Conservation (phyloP, 2,797 vertebrate genomes). For the Galaxias olidus region DNA sequence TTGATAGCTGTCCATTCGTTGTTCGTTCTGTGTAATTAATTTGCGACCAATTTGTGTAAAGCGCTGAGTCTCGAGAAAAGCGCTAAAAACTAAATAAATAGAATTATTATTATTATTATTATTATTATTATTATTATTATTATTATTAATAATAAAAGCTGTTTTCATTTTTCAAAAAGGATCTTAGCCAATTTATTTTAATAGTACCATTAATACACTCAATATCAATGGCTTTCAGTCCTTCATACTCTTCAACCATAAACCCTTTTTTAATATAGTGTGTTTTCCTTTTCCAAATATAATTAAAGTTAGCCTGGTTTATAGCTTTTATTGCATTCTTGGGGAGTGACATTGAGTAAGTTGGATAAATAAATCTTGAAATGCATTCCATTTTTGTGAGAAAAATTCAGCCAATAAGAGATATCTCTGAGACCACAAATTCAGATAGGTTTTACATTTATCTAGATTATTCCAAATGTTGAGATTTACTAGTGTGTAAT, state of each 20-base stretch:
- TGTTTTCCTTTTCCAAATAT: no score
- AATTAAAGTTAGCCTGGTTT: background rate
- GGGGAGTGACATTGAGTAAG: no score
- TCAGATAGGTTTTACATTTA: no score
- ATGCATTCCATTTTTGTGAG: slow-evolving; percentile 11
- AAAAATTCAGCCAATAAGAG: slow-evolving; percentile 7
- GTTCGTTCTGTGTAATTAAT: no score
- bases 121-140: slow-evolving; percentile 11
- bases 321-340: slow-evolving; percentile 2
- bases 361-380: slow-evolving; percentile 8
- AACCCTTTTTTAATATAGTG: background rate
- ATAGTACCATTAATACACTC: slow-evolving; percentile 16
- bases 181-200: slow-evolving; percentile 24
- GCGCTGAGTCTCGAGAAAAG: no score
- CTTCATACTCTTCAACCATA: slow-evolving; percentile 12
- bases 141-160: slow-evolving; percentile 16
- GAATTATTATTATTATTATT: slow-evolving; percentile 14
- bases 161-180: slow-evolving; percentile 11
- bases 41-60: no score
- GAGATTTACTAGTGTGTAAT: no score
- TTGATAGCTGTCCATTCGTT: no score
- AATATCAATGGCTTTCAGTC: slow-evolving; percentile 16
- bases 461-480: no score
- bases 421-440: slow-evolving; percentile 7
- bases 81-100: no score